Percentiles rank a stretch among this genome's conserved stretches.
Evolutionary conservation across 2,888 invertebrate genomes (phyloP).

Genomic region (Philaethria dido): DNA sequence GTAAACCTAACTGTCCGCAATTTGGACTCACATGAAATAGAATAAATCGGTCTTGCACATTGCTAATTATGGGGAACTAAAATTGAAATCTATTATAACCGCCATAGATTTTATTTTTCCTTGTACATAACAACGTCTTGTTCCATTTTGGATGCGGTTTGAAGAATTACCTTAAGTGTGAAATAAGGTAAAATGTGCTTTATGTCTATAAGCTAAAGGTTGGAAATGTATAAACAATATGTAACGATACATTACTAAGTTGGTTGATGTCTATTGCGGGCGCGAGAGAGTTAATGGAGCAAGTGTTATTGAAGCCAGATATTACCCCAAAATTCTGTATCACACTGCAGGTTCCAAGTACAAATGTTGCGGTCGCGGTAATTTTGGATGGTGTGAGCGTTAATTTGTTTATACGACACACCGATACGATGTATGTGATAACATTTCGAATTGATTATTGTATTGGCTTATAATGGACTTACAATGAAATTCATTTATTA

Average conservation of each 20-base stretch:
- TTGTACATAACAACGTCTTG: conserved; percentile 31
- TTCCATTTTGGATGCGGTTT: conserved; percentile 36
- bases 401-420: conserved; percentile 40
- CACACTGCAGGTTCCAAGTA: conserved; percentile 43
- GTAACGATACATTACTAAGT: conserved; percentile 53
- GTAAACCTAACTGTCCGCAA: conserved; percentile 77
- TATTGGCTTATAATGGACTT: neutral
- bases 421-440: conserved; percentile 34
- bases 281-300: conserved; percentile 73
- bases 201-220: conserved; percentile 49
- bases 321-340: conserved; percentile 58
- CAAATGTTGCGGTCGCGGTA: conserved; percentile 42
- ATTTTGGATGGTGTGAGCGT: conserved; percentile 37
- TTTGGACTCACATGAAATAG: conserved; percentile 71
- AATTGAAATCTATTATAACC: conserved; percentile 20
- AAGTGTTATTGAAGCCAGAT: conserved; percentile 78
- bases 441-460: conserved; percentile 34
- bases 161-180: conserved; percentile 41
- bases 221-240: conserved; percentile 45
- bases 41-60: conserved; percentile 63
- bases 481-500: neutral
- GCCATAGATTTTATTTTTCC: conserved; percentile 14
- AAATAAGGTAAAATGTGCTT: conserved; percentile 51
- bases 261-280: conserved; percentile 64
- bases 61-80: conserved; percentile 28